phyloP scores from a whole-genome alignment of 2,888 invertebrate species.

The Autographa gamma region DNA sequence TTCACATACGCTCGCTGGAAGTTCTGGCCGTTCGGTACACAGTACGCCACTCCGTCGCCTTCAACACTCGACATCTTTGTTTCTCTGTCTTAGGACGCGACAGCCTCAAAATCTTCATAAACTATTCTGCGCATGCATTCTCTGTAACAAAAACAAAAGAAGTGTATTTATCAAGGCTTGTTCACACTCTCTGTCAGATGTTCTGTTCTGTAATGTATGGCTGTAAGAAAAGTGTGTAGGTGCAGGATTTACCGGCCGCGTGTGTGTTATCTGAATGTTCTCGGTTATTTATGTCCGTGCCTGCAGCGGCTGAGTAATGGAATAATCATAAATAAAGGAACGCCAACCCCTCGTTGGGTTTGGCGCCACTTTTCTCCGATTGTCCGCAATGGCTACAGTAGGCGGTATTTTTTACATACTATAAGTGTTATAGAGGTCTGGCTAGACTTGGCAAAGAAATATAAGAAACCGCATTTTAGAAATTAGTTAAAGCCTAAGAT shows the following conservation, averaged over 20 bases:
- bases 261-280: conserved; percentile 57
- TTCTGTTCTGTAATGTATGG: background rate
- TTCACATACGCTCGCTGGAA: conserved; percentile 91
- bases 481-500: background rate
- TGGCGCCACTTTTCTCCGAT: conserved; percentile 46
- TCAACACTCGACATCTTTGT: conserved; percentile 62
- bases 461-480: conserved; percentile 33
- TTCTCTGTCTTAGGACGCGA: conserved; percentile 18
- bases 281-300: conserved; percentile 62
- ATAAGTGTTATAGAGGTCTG: conserved; percentile 39
- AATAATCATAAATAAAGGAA: conserved; percentile 62
- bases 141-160: conserved; percentile 51
- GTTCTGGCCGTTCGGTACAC: conserved; percentile 87
- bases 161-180: background rate
- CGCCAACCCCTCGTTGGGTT: conserved; percentile 33
- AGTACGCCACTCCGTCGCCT: conserved; percentile 75
- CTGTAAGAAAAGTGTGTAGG: conserved; percentile 33
- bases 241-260: conserved; percentile 50
- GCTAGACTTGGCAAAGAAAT: conserved; percentile 29
- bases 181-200: background rate
- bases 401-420: conserved; percentile 35
- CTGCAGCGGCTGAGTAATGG: conserved; percentile 56
- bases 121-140: conserved; percentile 46
- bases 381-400: conserved; percentile 34
- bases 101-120: conserved; percentile 22